Conservation (phyloP, 1,140 invertebrate genomes). For the Triops longicaudatus region DNA sequence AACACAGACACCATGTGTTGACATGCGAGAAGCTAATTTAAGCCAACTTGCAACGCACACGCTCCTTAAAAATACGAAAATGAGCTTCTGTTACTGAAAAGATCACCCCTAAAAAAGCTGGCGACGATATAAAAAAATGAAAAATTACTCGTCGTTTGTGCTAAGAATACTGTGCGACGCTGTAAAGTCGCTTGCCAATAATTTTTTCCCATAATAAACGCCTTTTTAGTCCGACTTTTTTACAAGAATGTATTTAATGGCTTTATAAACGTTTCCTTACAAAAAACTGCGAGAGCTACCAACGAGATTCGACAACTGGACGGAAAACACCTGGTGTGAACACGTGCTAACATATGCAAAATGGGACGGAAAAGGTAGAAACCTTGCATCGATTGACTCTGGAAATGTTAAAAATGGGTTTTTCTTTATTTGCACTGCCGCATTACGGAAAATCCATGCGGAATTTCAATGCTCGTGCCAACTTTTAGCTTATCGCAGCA, state of each 20-base stretch:
- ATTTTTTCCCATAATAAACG: no score
- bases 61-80: neutral
- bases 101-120: no score
- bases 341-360: neutral
- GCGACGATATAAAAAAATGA: no score
- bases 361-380: neutral
- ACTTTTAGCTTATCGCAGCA: neutral
- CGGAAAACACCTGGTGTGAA: conserved; percentile 3
- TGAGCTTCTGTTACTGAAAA: neutral
- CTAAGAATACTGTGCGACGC: neutral
- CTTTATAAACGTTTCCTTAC: neutral
- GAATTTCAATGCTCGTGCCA: neutral
- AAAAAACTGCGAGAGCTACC: neutral
- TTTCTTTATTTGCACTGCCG: no score
- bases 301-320: neutral
- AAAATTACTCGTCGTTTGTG: neutral
- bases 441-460: no score
- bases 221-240: neutral
- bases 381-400: neutral
- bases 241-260: conserved; percentile 6
- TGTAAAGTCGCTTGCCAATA: neutral
- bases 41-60: neutral
- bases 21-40: conserved; percentile 8
- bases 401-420: no score
- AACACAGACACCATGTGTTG: conserved; percentile 14